These are phyloP conservation scores for Drosophila mimetica DNA, from an alignment of 2,888 invertebrate species.

Conservation along the genomic window DNA sequence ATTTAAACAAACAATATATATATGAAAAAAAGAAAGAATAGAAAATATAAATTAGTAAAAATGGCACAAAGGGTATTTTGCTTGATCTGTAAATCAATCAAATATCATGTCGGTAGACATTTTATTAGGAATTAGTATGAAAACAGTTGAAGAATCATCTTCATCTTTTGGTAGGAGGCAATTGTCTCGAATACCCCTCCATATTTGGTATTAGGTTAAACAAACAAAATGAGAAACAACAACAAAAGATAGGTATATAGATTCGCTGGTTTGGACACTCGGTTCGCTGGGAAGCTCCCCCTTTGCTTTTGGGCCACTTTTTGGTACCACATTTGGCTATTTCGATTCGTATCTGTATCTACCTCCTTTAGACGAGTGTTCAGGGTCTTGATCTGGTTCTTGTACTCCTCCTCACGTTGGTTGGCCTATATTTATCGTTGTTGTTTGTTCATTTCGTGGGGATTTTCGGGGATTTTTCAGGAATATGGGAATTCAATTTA, in stretches of 20 bases:
- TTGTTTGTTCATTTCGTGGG: conserved; percentile 68
- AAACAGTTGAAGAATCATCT: conserved; percentile 8
- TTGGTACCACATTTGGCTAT: conserved; percentile 12
- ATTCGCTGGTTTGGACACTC: conserved; percentile 38
- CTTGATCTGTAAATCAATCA: conserved; percentile 37
- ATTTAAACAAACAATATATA: conserved; percentile 54
- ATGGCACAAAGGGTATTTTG: conserved; percentile 18
- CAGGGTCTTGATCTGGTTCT: conserved; percentile 99
- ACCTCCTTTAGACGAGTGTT: conserved; percentile 99
- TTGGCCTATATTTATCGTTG: conserved; percentile 90
- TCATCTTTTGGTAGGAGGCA: not conserved
- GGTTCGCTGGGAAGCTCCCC: conserved; percentile 66
- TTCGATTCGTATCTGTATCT: conserved; percentile 63
- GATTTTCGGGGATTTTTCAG: conserved; percentile 33
- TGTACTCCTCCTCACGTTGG: conserved; percentile 99
- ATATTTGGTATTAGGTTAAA: conserved; percentile 6
- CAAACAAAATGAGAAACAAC: conserved; percentile 70
- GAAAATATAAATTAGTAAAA: conserved; percentile 77
- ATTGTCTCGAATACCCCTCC: conserved; percentile 26
- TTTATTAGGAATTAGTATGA: conserved; percentile 72
- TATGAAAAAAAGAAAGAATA: conserved; percentile 74
- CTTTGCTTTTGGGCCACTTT: conserved; percentile 51
- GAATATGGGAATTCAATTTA: conserved; percentile 31
- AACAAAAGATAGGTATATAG: conserved; percentile 39
- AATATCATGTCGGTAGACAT: conserved; percentile 81